Base-by-base conservation (phyloP, 2,888 invertebrate species). In the Orthonevra nobilis region DNA sequence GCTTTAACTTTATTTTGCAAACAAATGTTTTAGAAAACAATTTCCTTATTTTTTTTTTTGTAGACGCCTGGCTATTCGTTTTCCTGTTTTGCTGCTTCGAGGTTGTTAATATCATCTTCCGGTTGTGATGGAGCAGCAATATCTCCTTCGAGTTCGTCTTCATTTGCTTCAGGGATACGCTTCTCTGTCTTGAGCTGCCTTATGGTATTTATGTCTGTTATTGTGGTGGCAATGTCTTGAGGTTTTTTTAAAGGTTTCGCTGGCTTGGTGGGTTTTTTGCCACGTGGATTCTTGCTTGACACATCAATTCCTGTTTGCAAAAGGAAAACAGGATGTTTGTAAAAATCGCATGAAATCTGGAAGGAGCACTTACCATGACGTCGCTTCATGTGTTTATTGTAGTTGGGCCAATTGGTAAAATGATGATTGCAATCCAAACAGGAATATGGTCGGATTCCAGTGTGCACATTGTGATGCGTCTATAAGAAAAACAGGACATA, bases 351-450 rank as follows among this genome's bases (percentile, higher is more conserved):
- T 19, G 17, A 12, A 42, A 42, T 6, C n/a, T 2, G 6, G 19
- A 9, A 9, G 1, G 3, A 17, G 54, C 50, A 74, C 72, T 79
- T 91, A 28, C 92, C 92, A 79, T 94, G 94, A 20, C 94, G 89
- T 19, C 94, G 88, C 87, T 94, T 94, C 93, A 94, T 94, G 85
- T 95, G 95, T 83, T 95, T 95, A 83, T 94, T 94, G 83, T 94
- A 94, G 87, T 95, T 95, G 0, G 94, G 94, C 94, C 94, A 94
- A 85, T 95, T 94, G 0, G 94, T 94, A 82, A 95, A 95, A 84
- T 94, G 91, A 85, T 92, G 92, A 61, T 92, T 92, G 83, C 95
- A 95, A 79, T 92, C 92, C 28, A 91, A 86, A 83, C 95, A 95
- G 0, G 92, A 91, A 84, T 94, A 95, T 0, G 94, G 95, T 26